Evolutionary conservation across 2,888 invertebrate species (phyloP).

Genomic region (Ornithoptera alexandrae): DNA sequence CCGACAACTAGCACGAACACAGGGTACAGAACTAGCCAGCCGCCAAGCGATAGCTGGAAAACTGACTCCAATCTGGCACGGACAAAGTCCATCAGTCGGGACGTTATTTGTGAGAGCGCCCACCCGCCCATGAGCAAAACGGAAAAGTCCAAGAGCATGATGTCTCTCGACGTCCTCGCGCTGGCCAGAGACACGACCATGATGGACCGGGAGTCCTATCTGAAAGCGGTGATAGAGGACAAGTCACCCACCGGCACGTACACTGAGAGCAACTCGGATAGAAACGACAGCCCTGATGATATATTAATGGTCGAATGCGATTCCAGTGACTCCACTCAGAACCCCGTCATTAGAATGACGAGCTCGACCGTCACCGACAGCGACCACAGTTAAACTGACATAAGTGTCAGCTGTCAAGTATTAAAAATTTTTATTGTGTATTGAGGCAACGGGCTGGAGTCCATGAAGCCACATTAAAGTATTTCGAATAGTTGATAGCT

Average conservation of each 20-base stretch:
- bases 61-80: conserved; percentile 54
- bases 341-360: conserved; percentile 74
- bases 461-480: not conserved
- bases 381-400: conserved; percentile 60
- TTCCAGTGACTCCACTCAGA: conserved; percentile 71
- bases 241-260: conserved; percentile 73
- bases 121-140: conserved; percentile 60
- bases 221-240: conserved; percentile 74
- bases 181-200: conserved; percentile 66
- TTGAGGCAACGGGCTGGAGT: not conserved
- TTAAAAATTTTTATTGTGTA: not conserved
- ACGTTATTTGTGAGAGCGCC: conserved; percentile 57
- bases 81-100: conserved; percentile 65
- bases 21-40: conserved; percentile 44
- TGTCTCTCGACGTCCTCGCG: conserved; percentile 71
- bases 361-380: conserved; percentile 70
- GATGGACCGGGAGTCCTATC: conserved; percentile 68
- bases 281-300: conserved; percentile 72
- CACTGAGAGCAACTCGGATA: conserved; percentile 71
- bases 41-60: conserved; percentile 60
- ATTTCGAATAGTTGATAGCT: not conserved
- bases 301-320: conserved; percentile 75
- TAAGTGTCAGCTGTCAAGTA: conserved; percentile 6
- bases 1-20: conserved; percentile 65
- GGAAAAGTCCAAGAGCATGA: conserved; percentile 74